These are phyloP conservation scores for Drosophila suzukii DNA, from an alignment of 1,140 invertebrate species.

Conservation along the genomic window DNA sequence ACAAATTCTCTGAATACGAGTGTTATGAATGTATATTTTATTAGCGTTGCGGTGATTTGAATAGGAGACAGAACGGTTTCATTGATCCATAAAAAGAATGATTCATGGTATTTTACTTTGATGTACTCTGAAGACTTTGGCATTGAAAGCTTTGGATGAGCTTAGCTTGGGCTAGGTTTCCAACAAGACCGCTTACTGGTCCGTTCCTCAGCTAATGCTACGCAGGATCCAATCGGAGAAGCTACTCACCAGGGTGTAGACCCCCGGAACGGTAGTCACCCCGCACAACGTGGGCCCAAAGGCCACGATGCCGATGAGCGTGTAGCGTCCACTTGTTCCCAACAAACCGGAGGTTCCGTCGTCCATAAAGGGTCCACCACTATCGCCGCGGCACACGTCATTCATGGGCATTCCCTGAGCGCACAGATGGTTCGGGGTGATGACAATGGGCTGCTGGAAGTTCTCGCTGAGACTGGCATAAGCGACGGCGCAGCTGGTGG, in stretches of 20 bases:
- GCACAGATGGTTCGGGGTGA: constrained; percentile 85
- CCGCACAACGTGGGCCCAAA: constrained; percentile 87
- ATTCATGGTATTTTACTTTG: background rate
- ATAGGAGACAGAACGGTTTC: constrained; percentile 5
- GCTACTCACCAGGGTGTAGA: constrained; percentile 86
- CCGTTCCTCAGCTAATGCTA: constrained; percentile 23
- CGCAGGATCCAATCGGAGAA: constrained; percentile 86
- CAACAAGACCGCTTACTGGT: constrained; percentile 2
- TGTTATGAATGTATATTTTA: background rate
- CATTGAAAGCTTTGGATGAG: constrained; percentile 55
- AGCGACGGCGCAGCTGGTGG: constrained; percentile 67
- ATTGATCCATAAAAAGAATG: constrained; percentile 7
- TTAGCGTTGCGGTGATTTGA: background rate
- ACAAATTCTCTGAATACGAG: background rate
- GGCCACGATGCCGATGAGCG: constrained; percentile 88
- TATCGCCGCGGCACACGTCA: constrained; percentile 86
- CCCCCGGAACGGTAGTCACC: constrained; percentile 84
- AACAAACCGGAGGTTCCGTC: constrained; percentile 76
- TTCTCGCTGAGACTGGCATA: constrained; percentile 82
- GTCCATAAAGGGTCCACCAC: constrained; percentile 89
- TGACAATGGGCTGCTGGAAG: constrained; percentile 83
- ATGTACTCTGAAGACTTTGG: constrained; percentile 56
- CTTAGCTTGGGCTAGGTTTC: background rate
- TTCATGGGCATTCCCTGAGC: constrained; percentile 85
- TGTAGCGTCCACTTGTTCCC: constrained; percentile 81